A percentile compares a stretch with the other conserved stretches of the same genome.
phyloP scores from a whole-genome alignment of 2,888 invertebrate species.

The Sminthurinus aureus region DNA sequence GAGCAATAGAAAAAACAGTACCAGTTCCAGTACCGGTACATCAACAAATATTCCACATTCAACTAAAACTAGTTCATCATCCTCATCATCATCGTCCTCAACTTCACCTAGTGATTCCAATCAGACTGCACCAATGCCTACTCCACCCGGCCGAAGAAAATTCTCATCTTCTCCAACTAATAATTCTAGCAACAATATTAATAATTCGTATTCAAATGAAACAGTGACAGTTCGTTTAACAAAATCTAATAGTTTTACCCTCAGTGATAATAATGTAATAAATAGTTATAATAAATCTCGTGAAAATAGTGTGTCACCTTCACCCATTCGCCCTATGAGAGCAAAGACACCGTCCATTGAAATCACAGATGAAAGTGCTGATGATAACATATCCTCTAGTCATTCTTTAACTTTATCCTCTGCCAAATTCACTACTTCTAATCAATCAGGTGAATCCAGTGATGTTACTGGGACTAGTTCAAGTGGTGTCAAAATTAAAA shows the following conservation, averaged over 20 bases:
- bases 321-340: conserved; percentile 21
- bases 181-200: not conserved
- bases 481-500: conserved; percentile 45
- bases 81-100: not conserved
- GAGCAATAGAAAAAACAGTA: too few relatives aligned
- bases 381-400: not conserved
- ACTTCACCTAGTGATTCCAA: conserved; percentile 7
- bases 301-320: conserved; percentile 37
- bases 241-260: conserved; percentile 54
- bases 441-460: not conserved
- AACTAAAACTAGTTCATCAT: not conserved
- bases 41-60: not conserved
- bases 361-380: not conserved
- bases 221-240: conserved; percentile 53
- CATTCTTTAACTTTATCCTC: conserved; percentile 4
- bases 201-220: not conserved
- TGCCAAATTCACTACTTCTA: conserved; percentile 5
- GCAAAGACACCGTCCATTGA: conserved; percentile 43
- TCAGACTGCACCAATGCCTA: conserved; percentile 13
- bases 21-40: not conserved
- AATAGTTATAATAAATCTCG: conserved; percentile 21
- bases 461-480: not conserved
- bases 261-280: conserved; percentile 29
- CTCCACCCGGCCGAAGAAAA: conserved; percentile 37
- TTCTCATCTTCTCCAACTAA: not conserved